phyloP scores from a whole-genome alignment of 2,113 vertebrate species.

The Orycteropus afer region DNA sequence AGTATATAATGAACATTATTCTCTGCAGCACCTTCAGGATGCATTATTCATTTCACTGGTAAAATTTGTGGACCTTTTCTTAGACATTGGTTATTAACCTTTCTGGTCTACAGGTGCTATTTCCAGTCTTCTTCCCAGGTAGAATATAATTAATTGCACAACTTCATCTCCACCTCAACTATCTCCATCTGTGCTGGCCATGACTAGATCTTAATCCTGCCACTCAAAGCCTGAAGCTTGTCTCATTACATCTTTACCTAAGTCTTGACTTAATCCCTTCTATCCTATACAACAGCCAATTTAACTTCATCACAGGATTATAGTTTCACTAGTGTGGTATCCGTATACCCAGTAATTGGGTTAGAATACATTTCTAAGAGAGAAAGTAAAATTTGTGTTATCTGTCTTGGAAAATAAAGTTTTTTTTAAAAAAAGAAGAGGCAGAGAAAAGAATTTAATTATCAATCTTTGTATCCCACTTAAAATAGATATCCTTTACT shows the following conservation, averaged over 20 bases:
- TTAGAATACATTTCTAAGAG: not conserved
- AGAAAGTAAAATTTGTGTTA: not conserved
- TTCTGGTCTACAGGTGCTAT: not conserved
- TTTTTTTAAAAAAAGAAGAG: accelerated
- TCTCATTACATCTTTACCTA: not conserved
- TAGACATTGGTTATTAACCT: accelerated
- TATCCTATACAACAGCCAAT: not conserved
- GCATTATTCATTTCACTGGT: not conserved
- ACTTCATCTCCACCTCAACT: not conserved
- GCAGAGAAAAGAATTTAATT: not conserved
- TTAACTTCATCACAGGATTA: no score
- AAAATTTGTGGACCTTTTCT: not conserved
- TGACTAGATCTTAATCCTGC: not conserved
- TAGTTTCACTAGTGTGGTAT: accelerated
- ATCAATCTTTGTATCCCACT: not conserved
- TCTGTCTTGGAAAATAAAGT: not conserved
- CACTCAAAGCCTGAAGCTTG: not conserved
- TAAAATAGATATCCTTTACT: not conserved
- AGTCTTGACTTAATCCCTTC: accelerated
- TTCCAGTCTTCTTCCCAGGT: not conserved
- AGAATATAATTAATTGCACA: no score
- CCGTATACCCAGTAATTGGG: not conserved
- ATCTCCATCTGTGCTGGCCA: not conserved
- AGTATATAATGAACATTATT: not conserved
- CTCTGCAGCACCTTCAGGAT: not conserved